Percentiles rank a stretch among this genome's conserved stretches.
These are phyloP conservation scores for Ambastaia sidthimunki DNA, from an alignment of 2,797 vertebrate species.

Conservation along the genomic window DNA sequence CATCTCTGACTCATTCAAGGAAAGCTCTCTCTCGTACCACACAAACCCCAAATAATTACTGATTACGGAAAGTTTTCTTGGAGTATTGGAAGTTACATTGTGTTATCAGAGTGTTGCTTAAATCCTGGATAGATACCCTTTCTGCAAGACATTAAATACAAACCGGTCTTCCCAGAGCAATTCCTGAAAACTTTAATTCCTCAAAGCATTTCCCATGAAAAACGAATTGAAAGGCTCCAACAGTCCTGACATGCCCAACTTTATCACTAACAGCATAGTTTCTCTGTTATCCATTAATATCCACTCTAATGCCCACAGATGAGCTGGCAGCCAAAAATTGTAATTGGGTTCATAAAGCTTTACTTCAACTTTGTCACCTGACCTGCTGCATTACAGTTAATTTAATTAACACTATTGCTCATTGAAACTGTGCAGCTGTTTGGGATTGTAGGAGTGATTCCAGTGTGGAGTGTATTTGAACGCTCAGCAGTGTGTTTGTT, in stretches of 20 bases:
- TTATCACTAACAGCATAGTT: conserved; percentile 11
- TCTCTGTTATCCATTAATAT: conserved; percentile 13
- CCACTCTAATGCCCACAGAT: conserved; percentile 10
- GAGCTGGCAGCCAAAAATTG: background rate
- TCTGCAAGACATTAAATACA: background rate
- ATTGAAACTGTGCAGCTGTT: no score
- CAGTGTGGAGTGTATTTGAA: background rate
- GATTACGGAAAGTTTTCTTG: background rate
- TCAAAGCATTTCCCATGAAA: conserved; percentile 10
- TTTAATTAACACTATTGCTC: background rate
- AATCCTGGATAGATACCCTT: background rate
- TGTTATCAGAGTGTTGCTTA: no score
- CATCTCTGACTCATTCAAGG: conserved; percentile 26
- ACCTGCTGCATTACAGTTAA: background rate
- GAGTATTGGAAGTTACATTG: no score
- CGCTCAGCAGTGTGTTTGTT: background rate
- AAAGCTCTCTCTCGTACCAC: conserved; percentile 22
- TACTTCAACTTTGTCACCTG: background rate
- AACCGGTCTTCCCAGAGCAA: background rate
- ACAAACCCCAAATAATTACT: background rate
- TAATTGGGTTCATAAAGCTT: background rate
- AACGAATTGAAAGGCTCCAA: conserved; percentile 5
- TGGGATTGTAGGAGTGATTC: background rate
- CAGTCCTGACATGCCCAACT: conserved; percentile 13
- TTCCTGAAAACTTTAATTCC: background rate